These are phyloP conservation scores for Urocynchramus pylzowi DNA, from an alignment of 2,113 vertebrate species.

Conservation along the genomic window DNA sequence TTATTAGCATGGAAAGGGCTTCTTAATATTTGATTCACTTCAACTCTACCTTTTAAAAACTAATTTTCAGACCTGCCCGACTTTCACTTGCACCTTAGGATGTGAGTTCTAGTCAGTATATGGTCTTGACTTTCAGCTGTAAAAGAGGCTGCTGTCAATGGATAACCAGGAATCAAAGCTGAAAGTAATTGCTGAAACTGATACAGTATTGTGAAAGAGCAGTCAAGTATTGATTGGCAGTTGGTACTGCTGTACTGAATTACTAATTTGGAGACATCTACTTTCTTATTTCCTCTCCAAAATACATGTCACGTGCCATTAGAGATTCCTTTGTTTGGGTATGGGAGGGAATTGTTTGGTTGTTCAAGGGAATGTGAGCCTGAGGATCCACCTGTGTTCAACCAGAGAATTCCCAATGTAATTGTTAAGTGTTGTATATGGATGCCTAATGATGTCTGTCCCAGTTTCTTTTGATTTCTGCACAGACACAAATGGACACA, in stretches of 20 bases:
- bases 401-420: accelerated
- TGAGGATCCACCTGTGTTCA: background rate
- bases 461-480: background rate
- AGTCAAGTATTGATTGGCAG: background rate
- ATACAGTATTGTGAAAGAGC: background rate
- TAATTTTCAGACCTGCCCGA: background rate
- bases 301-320: accelerated
- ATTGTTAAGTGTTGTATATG: background rate
- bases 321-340: background rate
- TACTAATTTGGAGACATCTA: background rate
- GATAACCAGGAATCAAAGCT: background rate
- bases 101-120: background rate
- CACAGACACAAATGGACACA: background rate
- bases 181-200: background rate
- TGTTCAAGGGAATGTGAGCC: background rate
- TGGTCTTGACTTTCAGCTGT: background rate
- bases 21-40: background rate
- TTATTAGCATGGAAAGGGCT: background rate
- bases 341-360: no score
- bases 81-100: background rate
- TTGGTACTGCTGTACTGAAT: background rate
- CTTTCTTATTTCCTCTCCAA: background rate
- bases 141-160: background rate
- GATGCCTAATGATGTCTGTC: background rate
- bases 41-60: background rate